These are phyloP conservation scores for Fulmarus glacialis DNA, from an alignment of 2,113 vertebrate genomes.

Conservation along the genomic window DNA sequence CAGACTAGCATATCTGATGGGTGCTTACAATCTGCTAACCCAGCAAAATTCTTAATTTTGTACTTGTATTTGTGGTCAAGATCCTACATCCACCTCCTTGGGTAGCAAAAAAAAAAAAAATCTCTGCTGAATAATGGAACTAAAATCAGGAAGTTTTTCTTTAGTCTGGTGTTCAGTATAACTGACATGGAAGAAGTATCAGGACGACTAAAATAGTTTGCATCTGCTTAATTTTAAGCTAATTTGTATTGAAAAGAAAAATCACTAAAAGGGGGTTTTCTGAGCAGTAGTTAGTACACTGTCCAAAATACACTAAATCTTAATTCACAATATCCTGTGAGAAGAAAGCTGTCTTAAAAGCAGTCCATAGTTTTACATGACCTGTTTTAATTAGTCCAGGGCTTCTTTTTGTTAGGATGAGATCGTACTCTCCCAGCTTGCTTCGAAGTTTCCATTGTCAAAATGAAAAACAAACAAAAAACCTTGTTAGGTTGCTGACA, in stretches of 20 bases:
- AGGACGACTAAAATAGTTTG: neutral
- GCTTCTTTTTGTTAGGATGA: neutral
- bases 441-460: neutral
- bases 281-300: neutral
- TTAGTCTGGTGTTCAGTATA: neutral
- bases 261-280: neutral
- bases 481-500: neutral
- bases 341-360: neutral
- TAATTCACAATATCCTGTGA: neutral
- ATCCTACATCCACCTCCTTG: neutral
- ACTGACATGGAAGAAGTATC: neutral
- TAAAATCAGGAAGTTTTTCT: neutral
- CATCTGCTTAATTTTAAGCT: neutral
- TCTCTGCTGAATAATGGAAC: neutral
- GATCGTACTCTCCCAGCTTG: neutral
- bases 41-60: neutral
- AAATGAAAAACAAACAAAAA: constrained; percentile 3
- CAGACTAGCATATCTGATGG: accelerated
- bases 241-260: neutral
- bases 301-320: neutral
- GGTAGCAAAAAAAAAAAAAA: neutral
- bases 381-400: neutral
- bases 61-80: neutral
- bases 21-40: neutral
- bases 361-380: neutral